phyloP scores from a whole-genome alignment of 1,140 invertebrate genomes.

The Mya arenaria region DNA sequence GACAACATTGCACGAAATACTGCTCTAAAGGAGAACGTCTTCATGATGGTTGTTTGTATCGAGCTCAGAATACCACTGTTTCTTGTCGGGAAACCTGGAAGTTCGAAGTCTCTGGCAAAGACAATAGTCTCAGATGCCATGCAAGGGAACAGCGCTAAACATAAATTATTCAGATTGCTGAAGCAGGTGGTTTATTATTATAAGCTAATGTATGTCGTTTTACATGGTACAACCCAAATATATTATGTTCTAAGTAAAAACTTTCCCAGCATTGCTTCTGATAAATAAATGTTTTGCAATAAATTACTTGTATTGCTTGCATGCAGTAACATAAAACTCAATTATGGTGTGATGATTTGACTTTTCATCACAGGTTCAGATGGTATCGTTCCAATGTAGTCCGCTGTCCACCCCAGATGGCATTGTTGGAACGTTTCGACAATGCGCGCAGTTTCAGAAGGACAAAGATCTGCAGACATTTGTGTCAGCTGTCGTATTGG shows the following conservation, averaged over 20 bases:
- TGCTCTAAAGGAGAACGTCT: conserved; percentile 78
- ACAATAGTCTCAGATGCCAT: conserved; percentile 69
- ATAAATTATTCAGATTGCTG: neutral
- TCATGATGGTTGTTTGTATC: conserved; percentile 78
- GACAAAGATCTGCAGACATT: too few relatives aligned
- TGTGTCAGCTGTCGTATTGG: conserved; percentile 74
- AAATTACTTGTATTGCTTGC: too few relatives aligned
- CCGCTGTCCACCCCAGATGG: conserved; percentile 75
- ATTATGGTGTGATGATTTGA: neutral
- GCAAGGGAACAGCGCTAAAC: neutral
- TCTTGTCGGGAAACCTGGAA: conserved; percentile 78
- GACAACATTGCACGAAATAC: conserved; percentile 75
- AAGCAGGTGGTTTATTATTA: neutral
- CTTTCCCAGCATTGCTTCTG: too few relatives aligned
- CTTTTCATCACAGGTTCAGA: neutral
- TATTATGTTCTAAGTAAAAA: too few relatives aligned
- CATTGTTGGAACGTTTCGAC: conserved; percentile 73
- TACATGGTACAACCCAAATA: too few relatives aligned
- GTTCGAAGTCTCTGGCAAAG: conserved; percentile 78
- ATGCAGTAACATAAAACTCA: neutral
- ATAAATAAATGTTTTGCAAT: too few relatives aligned
- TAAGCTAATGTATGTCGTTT: too few relatives aligned
- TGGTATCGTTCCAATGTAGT: conserved; percentile 59
- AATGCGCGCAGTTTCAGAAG: too few relatives aligned
- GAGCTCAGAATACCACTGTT: conserved; percentile 76